phyloP scores from a whole-genome alignment of 2,888 invertebrate species.

The Eudemis profundana region DNA sequence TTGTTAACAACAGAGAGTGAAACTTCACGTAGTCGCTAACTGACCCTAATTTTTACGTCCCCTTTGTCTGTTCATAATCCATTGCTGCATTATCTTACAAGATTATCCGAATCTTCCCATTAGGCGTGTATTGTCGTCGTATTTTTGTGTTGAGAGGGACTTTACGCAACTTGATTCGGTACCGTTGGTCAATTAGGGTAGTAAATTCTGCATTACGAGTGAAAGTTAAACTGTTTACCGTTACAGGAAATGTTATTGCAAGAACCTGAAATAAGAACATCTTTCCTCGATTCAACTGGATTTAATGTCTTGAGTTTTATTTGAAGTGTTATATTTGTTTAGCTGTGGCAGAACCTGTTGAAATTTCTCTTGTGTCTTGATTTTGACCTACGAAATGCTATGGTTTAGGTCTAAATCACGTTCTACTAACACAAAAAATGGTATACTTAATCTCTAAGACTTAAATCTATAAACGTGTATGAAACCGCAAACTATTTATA shows the following conservation, averaged over 20 bases:
- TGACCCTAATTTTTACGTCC: conserved; percentile 28
- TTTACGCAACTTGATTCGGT: neutral
- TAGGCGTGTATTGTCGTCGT: neutral
- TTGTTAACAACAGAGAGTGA: conserved; percentile 37
- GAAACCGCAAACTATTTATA: conserved; percentile 27
- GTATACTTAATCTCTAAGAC: neutral
- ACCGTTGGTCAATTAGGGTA: conserved; percentile 5
- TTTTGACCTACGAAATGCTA: conserved; percentile 48
- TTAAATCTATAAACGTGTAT: neutral
- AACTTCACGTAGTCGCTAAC: conserved; percentile 19
- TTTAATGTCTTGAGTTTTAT: neutral
- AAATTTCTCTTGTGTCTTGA: conserved; percentile 50
- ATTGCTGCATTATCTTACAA: conserved; percentile 21
- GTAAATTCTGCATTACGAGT: conserved; percentile 19
- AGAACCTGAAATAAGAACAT: neutral
- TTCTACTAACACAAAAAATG: conserved; percentile 52
- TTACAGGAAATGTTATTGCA: conserved; percentile 13
- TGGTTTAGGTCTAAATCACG: conserved; percentile 26
- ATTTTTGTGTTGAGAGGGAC: neutral
- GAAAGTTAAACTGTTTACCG: conserved; percentile 29
- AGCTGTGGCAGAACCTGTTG: conserved; percentile 46
- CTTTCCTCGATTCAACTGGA: neutral
- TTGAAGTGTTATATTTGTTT: neutral
- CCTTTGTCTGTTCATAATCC: conserved; percentile 10
- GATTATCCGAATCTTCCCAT: conserved; percentile 16